Evolutionary conservation across 2,113 vertebrate species (phyloP).

Genomic region (Catagonus wagneri): DNA sequence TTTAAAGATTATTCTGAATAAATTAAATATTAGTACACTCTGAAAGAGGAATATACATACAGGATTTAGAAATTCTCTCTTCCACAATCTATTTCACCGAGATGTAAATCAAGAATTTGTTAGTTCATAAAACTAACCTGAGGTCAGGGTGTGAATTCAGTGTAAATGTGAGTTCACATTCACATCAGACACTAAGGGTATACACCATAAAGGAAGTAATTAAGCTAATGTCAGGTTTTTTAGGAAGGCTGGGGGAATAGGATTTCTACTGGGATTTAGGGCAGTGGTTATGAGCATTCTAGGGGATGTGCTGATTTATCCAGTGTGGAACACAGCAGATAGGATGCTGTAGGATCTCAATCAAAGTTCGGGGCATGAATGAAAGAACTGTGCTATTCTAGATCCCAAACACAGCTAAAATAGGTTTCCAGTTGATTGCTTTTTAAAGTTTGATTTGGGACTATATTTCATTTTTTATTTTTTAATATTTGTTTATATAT

Average conservation of each 20-base stretch:
- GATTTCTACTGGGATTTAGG: not conserved
- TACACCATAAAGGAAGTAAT: not conserved
- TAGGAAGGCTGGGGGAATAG: not conserved
- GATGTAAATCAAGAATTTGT: not conserved
- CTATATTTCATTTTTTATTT: not conserved
- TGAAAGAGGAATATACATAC: not conserved
- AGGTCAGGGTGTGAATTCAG: not conserved
- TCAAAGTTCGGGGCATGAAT: not conserved
- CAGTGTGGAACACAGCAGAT: not conserved
- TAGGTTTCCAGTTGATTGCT: not conserved
- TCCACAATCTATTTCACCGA: not conserved
- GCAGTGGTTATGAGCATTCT: not conserved
- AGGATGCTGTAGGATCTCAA: not conserved
- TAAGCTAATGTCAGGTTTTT: not conserved
- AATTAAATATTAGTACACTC: not conserved
- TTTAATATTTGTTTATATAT: too few species aligned
- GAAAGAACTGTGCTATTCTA: not conserved
- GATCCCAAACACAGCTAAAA: not conserved
- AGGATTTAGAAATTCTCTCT: not conserved
- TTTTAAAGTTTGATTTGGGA: constrained; percentile 57
- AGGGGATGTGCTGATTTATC: not conserved
- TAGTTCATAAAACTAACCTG: constrained; percentile 17
- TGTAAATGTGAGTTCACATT: not conserved
- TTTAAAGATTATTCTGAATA: not conserved
- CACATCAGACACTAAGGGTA: not conserved